A percentile compares a stretch with the other conserved stretches of the same genome.
These are phyloP conservation scores for Potamilus streckersoni DNA, from an alignment of 1,140 invertebrate genomes.

Conservation along the genomic window DNA sequence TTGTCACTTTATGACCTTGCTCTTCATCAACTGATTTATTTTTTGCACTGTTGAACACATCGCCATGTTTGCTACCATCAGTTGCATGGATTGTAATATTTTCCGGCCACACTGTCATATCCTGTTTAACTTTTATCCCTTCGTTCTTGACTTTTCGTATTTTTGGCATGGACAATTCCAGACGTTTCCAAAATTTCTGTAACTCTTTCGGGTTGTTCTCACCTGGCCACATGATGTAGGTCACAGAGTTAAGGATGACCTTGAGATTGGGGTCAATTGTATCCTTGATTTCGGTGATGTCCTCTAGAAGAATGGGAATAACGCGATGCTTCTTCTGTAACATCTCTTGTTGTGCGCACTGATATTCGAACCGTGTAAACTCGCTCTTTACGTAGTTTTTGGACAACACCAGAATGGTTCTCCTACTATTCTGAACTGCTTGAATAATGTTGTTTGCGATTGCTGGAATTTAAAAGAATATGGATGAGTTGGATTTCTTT, in stretches of 20 bases:
- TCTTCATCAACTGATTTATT: no score
- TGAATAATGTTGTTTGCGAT: slow-evolving; percentile 54
- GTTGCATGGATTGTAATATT: no score
- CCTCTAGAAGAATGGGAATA: slow-evolving; percentile 54
- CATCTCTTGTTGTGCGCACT: slow-evolving; percentile 55
- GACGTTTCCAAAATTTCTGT: slow-evolving; percentile 50
- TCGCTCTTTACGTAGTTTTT: slow-evolving; percentile 50
- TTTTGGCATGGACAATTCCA: slow-evolving; percentile 50
- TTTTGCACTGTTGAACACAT: no score
- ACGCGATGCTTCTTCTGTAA: slow-evolving; percentile 51
- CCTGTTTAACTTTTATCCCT: no score
- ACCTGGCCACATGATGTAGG: slow-evolving; percentile 48
- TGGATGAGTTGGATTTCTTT: no score
- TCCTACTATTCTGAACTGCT: slow-evolving; percentile 46
- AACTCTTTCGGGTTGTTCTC: slow-evolving; percentile 29
- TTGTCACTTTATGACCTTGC: no score
- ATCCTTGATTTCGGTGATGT: slow-evolving; percentile 33
- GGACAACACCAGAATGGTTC: slow-evolving; percentile 51
- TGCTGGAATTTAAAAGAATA: slow-evolving; percentile 34
- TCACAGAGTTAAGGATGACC: slow-evolving; percentile 47
- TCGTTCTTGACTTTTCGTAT: slow-evolving; percentile 3
- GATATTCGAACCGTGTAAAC: slow-evolving; percentile 55
- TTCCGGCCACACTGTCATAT: no score
- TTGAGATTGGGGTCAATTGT: slow-evolving; percentile 48
- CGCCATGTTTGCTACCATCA: no score